Evolutionary conservation across 2,113 vertebrate species (phyloP).

Genomic region (Grammomys surdaster): DNA sequence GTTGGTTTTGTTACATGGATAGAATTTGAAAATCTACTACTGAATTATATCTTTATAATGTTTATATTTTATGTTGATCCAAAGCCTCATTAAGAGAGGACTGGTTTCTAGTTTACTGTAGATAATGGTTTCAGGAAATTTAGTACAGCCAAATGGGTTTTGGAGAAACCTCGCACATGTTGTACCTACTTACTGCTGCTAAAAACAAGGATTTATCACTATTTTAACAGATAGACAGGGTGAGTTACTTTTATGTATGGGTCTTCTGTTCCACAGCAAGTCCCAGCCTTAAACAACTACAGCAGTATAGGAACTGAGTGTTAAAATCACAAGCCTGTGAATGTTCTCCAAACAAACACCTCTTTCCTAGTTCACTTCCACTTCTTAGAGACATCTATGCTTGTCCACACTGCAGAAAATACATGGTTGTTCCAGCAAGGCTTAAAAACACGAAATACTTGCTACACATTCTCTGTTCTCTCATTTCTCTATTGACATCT

Average conservation of each 20-base stretch:
- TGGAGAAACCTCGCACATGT: too few relatives aligned
- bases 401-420: not conserved
- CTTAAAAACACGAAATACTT: not conserved
- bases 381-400: not conserved
- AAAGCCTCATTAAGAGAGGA: not conserved
- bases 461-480: not conserved
- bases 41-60: not conserved
- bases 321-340: not conserved
- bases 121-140: too few relatives aligned
- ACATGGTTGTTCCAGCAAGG: too few relatives aligned
- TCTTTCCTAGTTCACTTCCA: not conserved
- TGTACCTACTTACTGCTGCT: not conserved
- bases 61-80: not conserved
- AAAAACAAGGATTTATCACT: too few relatives aligned
- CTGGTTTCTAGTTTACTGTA: not conserved
- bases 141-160: too few relatives aligned
- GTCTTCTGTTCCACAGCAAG: too few relatives aligned
- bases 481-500: not conserved
- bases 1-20: not conserved
- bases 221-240: not conserved
- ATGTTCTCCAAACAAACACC: not conserved
- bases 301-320: not conserved
- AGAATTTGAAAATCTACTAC: not conserved
- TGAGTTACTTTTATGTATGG: not conserved
- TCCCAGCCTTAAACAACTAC: too few relatives aligned